Evolutionary conservation across 1,140 invertebrate species (phyloP), one percentile per base, ranked within the genome.

Genomic region (Phthorimaea operculella): DNA sequence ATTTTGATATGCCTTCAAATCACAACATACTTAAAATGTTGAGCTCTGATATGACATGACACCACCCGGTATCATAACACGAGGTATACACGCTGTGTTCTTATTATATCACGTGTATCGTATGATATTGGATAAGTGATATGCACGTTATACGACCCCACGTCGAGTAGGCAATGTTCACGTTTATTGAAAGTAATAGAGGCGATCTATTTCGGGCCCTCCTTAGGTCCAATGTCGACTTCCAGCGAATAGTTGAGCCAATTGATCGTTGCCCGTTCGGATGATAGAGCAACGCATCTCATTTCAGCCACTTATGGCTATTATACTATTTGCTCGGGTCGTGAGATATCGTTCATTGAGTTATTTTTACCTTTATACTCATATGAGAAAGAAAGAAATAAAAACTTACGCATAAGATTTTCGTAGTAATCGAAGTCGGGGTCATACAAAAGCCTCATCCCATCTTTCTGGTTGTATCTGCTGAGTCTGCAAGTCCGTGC

Each of bases 341-440:
- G 6, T 28, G 6, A 6, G 21, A 28, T 28, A 28, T 28, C 21
- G 21, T 28, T 28, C 21, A 6, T 28, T 28, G 21, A 2, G 2
- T 2, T 39, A 39, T 9, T 3, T 39, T 1, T 39, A 39, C 36
- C 10, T 39, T 5, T 12, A 3, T 39, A 39, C n/a, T 10, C 36
- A 39, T 39, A 39, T n/a, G 36, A 5, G 10, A 12, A 9, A 12
- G 10, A 39, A n/a, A 39, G 10, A 10, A 16, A 16, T 47, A 11
- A 8, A 42, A 70, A 92, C 93, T 91, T 88, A 96, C 94, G 92
- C 92, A 94, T 94, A 17, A 95, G 87, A 86, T 94, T 95, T 80
- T 96, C 94, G 71, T 96, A 97, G 76, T 96, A 96, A 85, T 96
- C 94, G 79, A 94, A 96, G 77, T 95, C 93, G 0, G 93, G 92